These are phyloP conservation scores for Lasius fuliginosus DNA, from an alignment of 2,888 invertebrate species.

Conservation along the genomic window DNA sequence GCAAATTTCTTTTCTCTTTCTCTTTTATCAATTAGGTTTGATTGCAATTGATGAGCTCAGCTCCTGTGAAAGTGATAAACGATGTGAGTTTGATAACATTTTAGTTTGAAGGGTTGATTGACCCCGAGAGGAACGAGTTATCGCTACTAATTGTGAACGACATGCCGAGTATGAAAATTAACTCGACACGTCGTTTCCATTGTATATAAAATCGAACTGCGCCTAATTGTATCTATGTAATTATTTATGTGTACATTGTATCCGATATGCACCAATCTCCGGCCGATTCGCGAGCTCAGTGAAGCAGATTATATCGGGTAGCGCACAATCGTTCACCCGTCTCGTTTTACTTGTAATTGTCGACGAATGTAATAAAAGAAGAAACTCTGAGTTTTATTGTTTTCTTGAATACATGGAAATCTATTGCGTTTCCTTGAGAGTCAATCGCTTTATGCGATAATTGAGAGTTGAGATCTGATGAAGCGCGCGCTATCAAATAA, in stretches of 20 bases:
- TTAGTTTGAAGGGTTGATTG: conserved; percentile 9
- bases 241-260: conserved; percentile 75
- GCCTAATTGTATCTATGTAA: conserved; percentile 76
- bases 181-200: neutral
- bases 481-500: neutral
- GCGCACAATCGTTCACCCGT: neutral
- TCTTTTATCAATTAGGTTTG: neutral
- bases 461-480: neutral
- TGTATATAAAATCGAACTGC: conserved; percentile 69
- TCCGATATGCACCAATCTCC: conserved; percentile 21
- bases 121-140: neutral
- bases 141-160: neutral
- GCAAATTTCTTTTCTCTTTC: neutral
- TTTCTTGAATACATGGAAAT: neutral
- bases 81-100: neutral
- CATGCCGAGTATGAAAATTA: neutral
- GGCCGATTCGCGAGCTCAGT: neutral
- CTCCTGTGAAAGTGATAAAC: neutral
- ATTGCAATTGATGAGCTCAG: neutral
- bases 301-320: neutral
- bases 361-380: conserved; percentile 32
- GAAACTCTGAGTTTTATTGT: neutral
- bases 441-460: neutral
- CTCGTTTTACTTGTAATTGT: conserved; percentile 35
- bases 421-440: neutral